Evolutionary conservation across 2,113 vertebrate species (phyloP), one percentile per base, ranked within the genome.

Genomic region (Thunnus maccoyii): DNA sequence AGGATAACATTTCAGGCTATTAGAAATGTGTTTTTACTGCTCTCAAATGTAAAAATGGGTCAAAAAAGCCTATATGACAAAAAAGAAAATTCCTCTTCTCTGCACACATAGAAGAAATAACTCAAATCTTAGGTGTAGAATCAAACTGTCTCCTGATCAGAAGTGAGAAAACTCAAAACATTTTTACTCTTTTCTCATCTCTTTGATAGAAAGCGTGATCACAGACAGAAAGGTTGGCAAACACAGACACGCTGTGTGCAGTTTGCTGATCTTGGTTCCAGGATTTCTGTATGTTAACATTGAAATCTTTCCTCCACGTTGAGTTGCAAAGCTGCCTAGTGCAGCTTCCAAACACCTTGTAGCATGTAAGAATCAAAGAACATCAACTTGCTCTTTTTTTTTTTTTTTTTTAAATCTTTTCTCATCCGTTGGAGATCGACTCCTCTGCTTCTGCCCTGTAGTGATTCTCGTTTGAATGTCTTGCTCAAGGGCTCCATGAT

Each of bases 301-400:
- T 1, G 27, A 30, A 3, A 30, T 30, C 4, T 30, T 30, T 30
- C 27, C 27, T 30, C 27, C 27, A 30, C 30, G 1, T 17, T 1
- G 22, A 22, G 22, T 76, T 36, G 25, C 17, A 25, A 18, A 18
- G 44, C 36, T 1, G 18, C 36, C 32, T 0, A 6, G 5, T 16
- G 65, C 32, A 44, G 22, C 48, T 77, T 22, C 51, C 68, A 18
- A 50, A 80, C 52, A 72, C 44, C 68, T 65, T 4, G 25, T 15
- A 41, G 48, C 50, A 15, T n/a, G 41, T 2, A 7, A 15, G 13
- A 72, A 65, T 58, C 27, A 51, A 51, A 72, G 16, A 25, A 57
- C 65, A 48, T 12, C 16, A 36, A n/a, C 36, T 56, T 41, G 36
- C 36, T 41, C 36, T 25, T 52, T 32, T 4, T 27, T 27, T 27